These are phyloP conservation scores for Pithys albifrons DNA, from an alignment of 2,113 vertebrate species.

Conservation along the genomic window DNA sequence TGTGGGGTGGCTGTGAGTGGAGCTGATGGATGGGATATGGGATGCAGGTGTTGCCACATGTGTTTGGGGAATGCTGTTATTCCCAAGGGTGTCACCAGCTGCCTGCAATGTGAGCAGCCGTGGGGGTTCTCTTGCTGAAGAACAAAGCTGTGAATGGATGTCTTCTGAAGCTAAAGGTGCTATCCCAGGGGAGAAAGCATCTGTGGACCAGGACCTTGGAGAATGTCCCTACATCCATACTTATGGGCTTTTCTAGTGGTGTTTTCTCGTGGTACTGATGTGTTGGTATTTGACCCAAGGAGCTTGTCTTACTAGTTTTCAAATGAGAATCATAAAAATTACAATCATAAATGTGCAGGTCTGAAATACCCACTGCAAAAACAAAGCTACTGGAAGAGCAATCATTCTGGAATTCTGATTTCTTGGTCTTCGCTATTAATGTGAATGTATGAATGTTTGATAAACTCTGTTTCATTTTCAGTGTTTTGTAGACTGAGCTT, in stretches of 20 bases:
- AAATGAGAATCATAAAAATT: not conserved
- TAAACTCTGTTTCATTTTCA: not conserved
- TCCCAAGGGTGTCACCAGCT: not conserved
- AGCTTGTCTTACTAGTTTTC: not conserved
- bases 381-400: not conserved
- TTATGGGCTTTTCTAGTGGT: not conserved
- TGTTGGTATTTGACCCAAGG: not conserved
- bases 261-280: not conserved
- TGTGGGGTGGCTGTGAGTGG: rapidly evolving
- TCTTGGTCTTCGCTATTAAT: not conserved
- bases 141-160: not conserved
- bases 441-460: not conserved
- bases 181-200: not conserved
- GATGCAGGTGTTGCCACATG: not conserved
- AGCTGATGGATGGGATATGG: not conserved
- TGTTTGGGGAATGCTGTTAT: not conserved
- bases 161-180: not conserved
- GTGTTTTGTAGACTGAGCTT: not conserved
- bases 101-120: not conserved
- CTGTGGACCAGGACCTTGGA: not conserved
- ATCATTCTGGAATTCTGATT: not conserved
- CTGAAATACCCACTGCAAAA: not conserved
- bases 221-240: not conserved
- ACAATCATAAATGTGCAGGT: not conserved
- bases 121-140: not conserved